Evolutionary conservation across 2,113 vertebrate genomes (phyloP).

Genomic region (Cyprinodon brontotheroides): DNA sequence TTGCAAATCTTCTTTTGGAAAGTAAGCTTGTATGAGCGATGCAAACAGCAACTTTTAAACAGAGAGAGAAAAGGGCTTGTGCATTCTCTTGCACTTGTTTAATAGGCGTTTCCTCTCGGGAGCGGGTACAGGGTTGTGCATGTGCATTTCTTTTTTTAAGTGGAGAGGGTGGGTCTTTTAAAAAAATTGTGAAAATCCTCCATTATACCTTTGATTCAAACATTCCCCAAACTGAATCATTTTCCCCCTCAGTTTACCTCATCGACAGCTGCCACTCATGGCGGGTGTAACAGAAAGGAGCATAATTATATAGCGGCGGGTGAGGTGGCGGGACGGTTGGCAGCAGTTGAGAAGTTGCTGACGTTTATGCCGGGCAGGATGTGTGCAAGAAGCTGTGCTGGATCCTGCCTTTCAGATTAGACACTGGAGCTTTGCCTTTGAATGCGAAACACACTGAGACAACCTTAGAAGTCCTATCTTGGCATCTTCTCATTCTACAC

Average conservation of each 20-base stretch:
- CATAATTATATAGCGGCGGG: conserved; percentile 57
- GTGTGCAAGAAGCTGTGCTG: conserved; percentile 74
- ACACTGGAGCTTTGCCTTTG: conserved; percentile 60
- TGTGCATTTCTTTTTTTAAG: no score
- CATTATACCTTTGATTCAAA: no score
- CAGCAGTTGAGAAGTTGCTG: conserved; percentile 72
- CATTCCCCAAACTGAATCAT: conserved; percentile 13
- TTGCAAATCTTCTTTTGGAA: no score
- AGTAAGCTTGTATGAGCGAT: no score
- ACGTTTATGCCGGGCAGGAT: conserved; percentile 74
- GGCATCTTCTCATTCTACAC: conserved; percentile 19
- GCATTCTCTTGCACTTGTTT: no score
- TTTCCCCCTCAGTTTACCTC: conserved; percentile 45
- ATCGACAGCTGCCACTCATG: conserved; percentile 27
- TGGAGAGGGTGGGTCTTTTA: no score
- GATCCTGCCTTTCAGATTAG: conserved; percentile 78
- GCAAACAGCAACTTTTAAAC: no score
- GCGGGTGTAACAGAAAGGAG: conserved; percentile 52
- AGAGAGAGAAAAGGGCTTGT: no score
- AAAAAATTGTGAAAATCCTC: no score
- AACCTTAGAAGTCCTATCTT: conserved; percentile 37
- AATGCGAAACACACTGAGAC: conserved; percentile 44
- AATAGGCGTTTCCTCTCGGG: no score
- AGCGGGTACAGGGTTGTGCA: no score
- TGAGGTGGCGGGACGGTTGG: conserved; percentile 69